A percentile compares a stretch with the other conserved stretches of the same genome.
Evolutionary conservation across 1,140 invertebrate genomes (phyloP).

Genomic region (Drosophila novamexicana): DNA sequence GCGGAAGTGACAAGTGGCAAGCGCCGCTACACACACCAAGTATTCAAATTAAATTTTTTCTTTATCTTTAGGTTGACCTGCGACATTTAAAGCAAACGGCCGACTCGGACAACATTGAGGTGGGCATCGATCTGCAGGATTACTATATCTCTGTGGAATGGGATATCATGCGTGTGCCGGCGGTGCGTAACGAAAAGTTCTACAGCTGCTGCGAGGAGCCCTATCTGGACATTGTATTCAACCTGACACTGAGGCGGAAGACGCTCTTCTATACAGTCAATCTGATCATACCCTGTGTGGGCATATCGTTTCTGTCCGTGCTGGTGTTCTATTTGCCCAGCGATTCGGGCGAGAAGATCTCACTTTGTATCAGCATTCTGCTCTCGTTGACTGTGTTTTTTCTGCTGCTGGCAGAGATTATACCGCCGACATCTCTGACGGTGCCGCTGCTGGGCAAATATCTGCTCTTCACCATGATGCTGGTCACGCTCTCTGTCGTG

Average conservation of each 20-base stretch:
- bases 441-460: constrained; percentile 99
- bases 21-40: no score
- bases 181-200: constrained; percentile 93
- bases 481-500: constrained; percentile 98
- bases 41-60: neutral
- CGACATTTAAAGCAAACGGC: constrained; percentile 92
- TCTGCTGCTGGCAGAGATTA: constrained; percentile 98
- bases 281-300: constrained; percentile 97
- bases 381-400: constrained; percentile 99
- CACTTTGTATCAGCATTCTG: constrained; percentile 98
- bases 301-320: constrained; percentile 98
- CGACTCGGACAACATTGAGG: constrained; percentile 92
- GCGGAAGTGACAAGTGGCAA: no score
- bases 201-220: constrained; percentile 96
- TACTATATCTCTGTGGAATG: constrained; percentile 99
- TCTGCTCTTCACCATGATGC: constrained; percentile 99
- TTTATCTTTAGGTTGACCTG: constrained; percentile 90
- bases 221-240: constrained; percentile 98
- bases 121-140: constrained; percentile 96
- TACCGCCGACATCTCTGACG: constrained; percentile 99
- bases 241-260: constrained; percentile 97
- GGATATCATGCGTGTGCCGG: constrained; percentile 97
- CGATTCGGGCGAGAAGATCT: constrained; percentile 98
- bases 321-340: constrained; percentile 99
- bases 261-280: constrained; percentile 99